Base-by-base conservation (phyloP, 2,113 vertebrate species). In the Phoenicopterus ruber region DNA sequence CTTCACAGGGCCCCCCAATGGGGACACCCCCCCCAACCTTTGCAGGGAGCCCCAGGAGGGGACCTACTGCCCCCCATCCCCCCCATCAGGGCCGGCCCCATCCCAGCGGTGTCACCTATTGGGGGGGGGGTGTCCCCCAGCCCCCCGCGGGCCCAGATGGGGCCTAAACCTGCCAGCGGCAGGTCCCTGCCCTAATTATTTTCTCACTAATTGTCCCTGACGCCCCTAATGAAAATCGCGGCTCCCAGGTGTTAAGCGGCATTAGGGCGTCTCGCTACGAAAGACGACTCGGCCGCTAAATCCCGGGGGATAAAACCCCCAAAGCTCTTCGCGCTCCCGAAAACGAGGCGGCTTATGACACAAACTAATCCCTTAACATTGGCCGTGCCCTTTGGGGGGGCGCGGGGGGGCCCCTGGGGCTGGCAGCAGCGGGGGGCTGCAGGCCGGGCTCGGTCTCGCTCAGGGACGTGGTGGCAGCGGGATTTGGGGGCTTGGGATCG, bases 291-390 rank as follows among this genome's bases (percentile, higher is more conserved):
- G 82, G 82, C 95, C 94, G 94, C 82, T 57, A 98, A 98, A 98
- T 97, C 97, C 96, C 92, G 25, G 82, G 73, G 84, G 97, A 98
- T 99, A 98, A 98, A 97, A 97, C 94, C 93, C 90, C 74, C 93
- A 96, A 98, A 98, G 98, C 98, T 88, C 96, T 81, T 97, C 97
- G 78, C 67, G 98, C 98, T 98, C 98, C 98, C 86, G 96, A 98
- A 96, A 98, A 98, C 98, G 98, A 98, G 98, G 98, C 95, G 96
- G 98, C 96, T 99, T 99, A 99, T 98, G 98, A 98, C 98, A 98
- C 98, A 97, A 84, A 93, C 84, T 98, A 98, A 98, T 98, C 98
- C 93, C 31, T n/a, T 88, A 96, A 97, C 46, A 5, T 19, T 28
- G 80, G 38, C 42, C 13, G 36, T 10, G 71, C 52, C 81, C 88